These are phyloP conservation scores for Silurus lanzhouensis DNA, from an alignment of 2,797 vertebrate species.

Conservation along the genomic window DNA sequence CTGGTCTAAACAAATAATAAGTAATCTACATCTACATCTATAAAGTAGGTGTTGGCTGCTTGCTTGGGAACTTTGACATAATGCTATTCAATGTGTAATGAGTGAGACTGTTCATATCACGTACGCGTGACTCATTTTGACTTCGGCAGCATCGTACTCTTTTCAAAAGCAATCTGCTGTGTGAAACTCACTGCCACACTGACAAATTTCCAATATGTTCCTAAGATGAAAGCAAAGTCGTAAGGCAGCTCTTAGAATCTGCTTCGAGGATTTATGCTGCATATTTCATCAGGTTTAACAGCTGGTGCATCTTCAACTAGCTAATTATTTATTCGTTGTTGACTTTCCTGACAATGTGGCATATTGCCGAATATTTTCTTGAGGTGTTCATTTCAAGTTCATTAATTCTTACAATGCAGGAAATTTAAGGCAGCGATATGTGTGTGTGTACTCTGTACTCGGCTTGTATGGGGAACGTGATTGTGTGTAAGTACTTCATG, in stretches of 20 bases:
- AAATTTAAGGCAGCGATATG: not conserved
- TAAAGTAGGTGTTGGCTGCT: constrained; percentile 24
- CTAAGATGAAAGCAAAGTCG: constrained; percentile 7
- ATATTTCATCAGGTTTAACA: constrained; percentile 19
- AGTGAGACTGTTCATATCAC: constrained; percentile 2
- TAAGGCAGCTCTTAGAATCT: not conserved
- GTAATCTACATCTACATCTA: not conserved
- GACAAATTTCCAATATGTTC: constrained; percentile 14
- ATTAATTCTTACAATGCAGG: constrained; percentile 13
- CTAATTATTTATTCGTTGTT: constrained; percentile 52
- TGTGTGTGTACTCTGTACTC: constrained; percentile 30
- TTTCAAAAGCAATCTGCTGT: not conserved
- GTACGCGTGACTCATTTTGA: not conserved
- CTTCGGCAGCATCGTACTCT: not conserved
- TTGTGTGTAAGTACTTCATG: constrained; percentile 2
- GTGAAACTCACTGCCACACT: not conserved
- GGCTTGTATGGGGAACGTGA: constrained; percentile 21
- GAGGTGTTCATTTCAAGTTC: constrained; percentile 42
- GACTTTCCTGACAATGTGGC: constrained; percentile 34
- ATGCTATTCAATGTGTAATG: not conserved
- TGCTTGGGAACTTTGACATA: constrained; percentile 10
- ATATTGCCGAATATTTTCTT: constrained; percentile 28
- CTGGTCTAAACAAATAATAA: not conserved
- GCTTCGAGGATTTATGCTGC: constrained; percentile 7
- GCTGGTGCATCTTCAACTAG: constrained; percentile 28